phyloP scores from a whole-genome alignment of 2,113 vertebrate species.

The zebrafish (Danio rerio) region DNA sequence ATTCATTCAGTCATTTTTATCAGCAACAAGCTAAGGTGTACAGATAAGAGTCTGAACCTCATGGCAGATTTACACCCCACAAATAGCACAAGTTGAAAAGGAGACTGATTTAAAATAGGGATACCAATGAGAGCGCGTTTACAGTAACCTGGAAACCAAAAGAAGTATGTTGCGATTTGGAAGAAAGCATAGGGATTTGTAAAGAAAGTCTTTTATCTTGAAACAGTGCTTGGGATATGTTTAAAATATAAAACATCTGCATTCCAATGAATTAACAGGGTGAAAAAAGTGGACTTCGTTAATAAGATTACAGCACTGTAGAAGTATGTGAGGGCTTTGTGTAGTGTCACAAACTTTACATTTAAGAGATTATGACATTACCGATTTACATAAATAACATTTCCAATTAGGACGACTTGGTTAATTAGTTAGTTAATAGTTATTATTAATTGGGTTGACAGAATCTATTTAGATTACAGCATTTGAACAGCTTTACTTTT shows the following conservation, averaged over 20 bases:
- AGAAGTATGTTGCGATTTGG: constrained; percentile 15
- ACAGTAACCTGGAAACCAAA: constrained; percentile 26
- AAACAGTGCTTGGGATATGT: neutral
- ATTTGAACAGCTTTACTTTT: neutral
- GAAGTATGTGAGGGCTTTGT: neutral
- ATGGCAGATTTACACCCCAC: neutral
- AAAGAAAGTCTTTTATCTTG: neutral
- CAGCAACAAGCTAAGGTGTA: neutral
- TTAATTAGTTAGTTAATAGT: too few species aligned
- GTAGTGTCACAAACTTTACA: neutral
- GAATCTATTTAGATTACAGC: neutral
- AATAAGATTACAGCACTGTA: neutral
- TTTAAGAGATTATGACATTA: neutral
- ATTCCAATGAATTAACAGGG: neutral
- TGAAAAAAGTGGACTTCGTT: neutral
- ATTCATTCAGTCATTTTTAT: neutral
- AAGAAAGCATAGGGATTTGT: neutral
- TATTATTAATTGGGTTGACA: neutral
- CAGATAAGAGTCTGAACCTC: neutral
- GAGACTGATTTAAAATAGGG: constrained; percentile 1
- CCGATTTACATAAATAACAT: constrained; percentile 10
- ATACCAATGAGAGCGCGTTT: neutral
- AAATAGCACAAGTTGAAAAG: constrained; percentile 7
- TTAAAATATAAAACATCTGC: neutral
- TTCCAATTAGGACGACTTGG: constrained; percentile 10